A percentile compares a stretch with the other conserved stretches of the same genome.
These are phyloP conservation scores for Petrocephalus schoutedeni DNA, from an alignment of 2,797 vertebrate genomes.

Conservation along the genomic window DNA sequence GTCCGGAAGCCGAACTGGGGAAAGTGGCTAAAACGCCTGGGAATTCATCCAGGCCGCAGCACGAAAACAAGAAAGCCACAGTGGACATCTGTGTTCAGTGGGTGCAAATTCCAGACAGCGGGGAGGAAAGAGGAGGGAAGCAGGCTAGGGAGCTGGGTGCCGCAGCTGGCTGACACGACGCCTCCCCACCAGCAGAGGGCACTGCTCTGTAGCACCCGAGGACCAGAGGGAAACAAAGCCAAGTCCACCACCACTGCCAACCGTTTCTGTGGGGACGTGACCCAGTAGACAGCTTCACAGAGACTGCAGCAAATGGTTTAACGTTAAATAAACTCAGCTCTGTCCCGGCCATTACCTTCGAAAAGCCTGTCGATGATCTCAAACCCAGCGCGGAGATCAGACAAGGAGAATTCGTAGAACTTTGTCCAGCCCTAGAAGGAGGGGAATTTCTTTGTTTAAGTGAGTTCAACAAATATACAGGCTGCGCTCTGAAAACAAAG, in stretches of 20 bases:
- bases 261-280: neutral
- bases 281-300: neutral
- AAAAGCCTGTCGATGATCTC: constrained; percentile 88
- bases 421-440: constrained; percentile 87
- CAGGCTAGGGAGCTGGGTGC: neutral
- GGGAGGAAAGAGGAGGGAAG: neutral
- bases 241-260: too few relatives aligned
- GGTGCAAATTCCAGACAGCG: neutral
- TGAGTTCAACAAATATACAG: neutral
- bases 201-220: neutral
- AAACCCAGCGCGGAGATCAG: constrained; percentile 88
- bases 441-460: neutral
- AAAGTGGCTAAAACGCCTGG: constrained; percentile 6
- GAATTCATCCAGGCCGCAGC: neutral
- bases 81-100: neutral
- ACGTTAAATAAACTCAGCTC: neutral
- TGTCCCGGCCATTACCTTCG: constrained; percentile 67
- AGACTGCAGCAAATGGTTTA: neutral
- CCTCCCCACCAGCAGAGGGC: neutral
- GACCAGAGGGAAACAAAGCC: too few relatives aligned
- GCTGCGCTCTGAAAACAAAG: neutral
- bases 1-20: neutral
- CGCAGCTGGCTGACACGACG: neutral
- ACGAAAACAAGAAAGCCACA: neutral
- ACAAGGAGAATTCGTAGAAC: constrained; percentile 95